Evolutionary conservation across 2,888 invertebrate genomes (phyloP), one percentile per base, ranked within the genome.

Genomic region (Cerastis leucographa): DNA sequence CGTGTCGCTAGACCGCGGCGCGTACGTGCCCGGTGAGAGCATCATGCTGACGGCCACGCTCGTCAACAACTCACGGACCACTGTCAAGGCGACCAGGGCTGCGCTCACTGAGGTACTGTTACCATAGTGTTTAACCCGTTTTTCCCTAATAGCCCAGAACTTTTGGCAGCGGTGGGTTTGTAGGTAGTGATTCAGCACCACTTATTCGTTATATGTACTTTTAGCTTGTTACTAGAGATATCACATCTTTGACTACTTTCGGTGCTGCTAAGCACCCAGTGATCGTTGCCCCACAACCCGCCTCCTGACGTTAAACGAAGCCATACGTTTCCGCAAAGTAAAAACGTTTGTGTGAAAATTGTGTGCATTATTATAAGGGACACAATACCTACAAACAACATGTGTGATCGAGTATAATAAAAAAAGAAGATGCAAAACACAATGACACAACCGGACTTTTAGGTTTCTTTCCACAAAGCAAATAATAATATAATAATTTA

Each of bases 11-110:
- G 99, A 99, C 95, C 97, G 99, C 91, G 99, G 99, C 77, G 99
- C 99, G 40, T 99, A 99, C 95, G 99, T 99, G 80, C 99, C 99
- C 22, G 99, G 99, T 6, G 99, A 99, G 95, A 98, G 98, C 91
- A 98, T 99, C 93, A 97, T 98, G 89, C 97, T 99, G 87, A 98
- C 98, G 80, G 99, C 99, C 29, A 98, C 97, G 81, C 97, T 99
- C 71, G 97, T 97, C 92, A 99, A 99, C 97, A 97, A 98, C 91
- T 99, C 99, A 91, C 97, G 98, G 91, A 98, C 98, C 78, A 98
- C 98, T 70, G 98, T 99, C 92, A 98, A 98, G 93, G 97, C 97
- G 82, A 99, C 99, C 12, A 97, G 98, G 92, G 99, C 99, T 0
- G 98, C 98, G 17, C 97, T 99, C 78, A 96, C 95, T 0, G 96